Evolutionary conservation across 2,113 vertebrate species (phyloP), one percentile per base, ranked within the genome.

Genomic region (Todiramphus saurophagus): DNA sequence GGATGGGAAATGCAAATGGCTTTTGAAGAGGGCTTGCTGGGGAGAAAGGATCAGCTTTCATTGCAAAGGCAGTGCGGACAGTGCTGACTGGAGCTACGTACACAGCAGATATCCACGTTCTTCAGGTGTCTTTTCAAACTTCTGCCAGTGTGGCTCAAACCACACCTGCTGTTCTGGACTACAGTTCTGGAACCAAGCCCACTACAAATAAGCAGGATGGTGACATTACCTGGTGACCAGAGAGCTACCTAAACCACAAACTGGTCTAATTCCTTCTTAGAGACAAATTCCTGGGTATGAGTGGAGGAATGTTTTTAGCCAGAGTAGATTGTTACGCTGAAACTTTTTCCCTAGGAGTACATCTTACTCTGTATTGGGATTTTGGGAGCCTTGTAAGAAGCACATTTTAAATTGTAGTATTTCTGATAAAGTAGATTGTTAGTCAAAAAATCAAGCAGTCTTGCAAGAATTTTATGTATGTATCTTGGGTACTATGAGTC

Each of bases 1-100:
- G 62, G n/a, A 30, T 87, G 64, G 79, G 44, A 87, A 91, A 90
- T 90, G 48, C 62, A 69, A 69, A n/a, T 76, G 25, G 14, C 79
- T 97, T 75, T 87, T 93, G 92, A 90, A 86, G 84, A 94, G 63
- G 39, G 72, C 14, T n/a, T 16, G 74, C 64, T 92, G 88, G 93
- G 85, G 91, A 82, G 93, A 94, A 83, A 59, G 60, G 94, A 93
- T 96, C 94, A 97, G 73, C 82, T 97, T 90, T 95, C 92, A 86
- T 73, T 94, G 92, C 82, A 18, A 76, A 87, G 51, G 77, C 81
- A 90, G 85, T 66, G 55, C 69, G 83, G 55, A 75, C 81, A 90
- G 85, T 66, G 55, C 73, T n/a, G 33, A 33, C 83, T 88, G 56
- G 68, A 79, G 33, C 68, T 62, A 67, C 37, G 24, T 46, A n/a